phyloP scores from a whole-genome alignment of 2,888 invertebrate genomes.

The Chorisops tibialis region DNA sequence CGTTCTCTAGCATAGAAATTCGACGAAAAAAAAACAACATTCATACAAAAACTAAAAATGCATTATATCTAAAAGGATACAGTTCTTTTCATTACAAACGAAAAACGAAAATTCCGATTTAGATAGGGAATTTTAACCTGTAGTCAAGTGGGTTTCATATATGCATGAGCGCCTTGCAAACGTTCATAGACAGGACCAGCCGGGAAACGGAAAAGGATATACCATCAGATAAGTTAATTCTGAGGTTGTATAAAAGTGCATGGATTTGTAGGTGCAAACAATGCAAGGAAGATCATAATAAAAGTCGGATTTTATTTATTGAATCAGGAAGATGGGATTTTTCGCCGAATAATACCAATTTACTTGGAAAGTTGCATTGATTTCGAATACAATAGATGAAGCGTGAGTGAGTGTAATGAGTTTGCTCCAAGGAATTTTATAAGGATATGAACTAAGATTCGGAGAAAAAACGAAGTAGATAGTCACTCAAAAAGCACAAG shows the following conservation, averaged over 20 bases:
- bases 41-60: constrained; percentile 19
- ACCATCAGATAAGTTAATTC: constrained; percentile 33
- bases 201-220: constrained; percentile 30
- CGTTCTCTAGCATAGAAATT: neutral
- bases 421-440: too few species aligned
- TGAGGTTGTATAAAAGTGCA: constrained; percentile 25
- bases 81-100: constrained; percentile 12
- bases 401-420: too few species aligned
- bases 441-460: too few species aligned
- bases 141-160: constrained; percentile 4
- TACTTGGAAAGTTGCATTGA: too few species aligned
- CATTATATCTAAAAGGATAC: constrained; percentile 8
- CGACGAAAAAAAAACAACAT: too few species aligned
- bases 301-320: constrained; percentile 17
- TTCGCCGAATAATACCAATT: constrained; percentile 15
- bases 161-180: neutral
- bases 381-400: too few species aligned
- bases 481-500: too few species aligned
- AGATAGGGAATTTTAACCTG: neutral
- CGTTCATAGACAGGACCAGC: constrained; percentile 3
- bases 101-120: neutral
- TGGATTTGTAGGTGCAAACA: constrained; percentile 31
- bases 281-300: constrained; percentile 24
- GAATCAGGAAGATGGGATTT: constrained; percentile 16
- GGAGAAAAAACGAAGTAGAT: too few species aligned